phyloP scores from a whole-genome alignment of 2,888 invertebrate genomes.

The Gymnocheta viridis region DNA sequence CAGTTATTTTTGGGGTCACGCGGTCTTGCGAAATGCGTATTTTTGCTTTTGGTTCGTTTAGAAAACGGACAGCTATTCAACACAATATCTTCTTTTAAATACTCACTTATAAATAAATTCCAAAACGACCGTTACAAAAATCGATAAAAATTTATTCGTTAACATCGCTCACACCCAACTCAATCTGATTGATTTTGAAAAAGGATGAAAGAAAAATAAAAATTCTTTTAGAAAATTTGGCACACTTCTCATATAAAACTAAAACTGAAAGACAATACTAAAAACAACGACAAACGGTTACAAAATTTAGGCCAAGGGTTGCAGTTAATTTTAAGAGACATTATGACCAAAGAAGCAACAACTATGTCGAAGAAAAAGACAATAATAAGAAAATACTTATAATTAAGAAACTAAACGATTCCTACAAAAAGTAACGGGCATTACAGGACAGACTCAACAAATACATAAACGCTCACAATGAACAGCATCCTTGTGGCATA shows the following conservation, averaged over 20 bases:
- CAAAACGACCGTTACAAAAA: slow-evolving; percentile 27
- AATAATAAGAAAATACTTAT: not conserved
- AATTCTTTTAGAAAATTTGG: slow-evolving; percentile 35
- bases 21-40: no score
- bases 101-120: not conserved
- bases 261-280: not conserved
- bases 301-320: slow-evolving; percentile 34
- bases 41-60: no score
- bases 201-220: slow-evolving; percentile 22
- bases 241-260: slow-evolving; percentile 62
- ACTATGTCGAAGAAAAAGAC: not conserved
- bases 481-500: slow-evolving; percentile 20
- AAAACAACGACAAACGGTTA: slow-evolving; percentile 13
- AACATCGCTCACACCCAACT: not conserved
- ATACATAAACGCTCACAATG: not conserved
- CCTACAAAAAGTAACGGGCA: slow-evolving; percentile 64
- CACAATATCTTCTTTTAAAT: no score
- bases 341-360: not conserved
- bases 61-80: no score
- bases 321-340: slow-evolving; percentile 50
- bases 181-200: not conserved
- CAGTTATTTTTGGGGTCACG: no score
- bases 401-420: slow-evolving; percentile 8
- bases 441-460: slow-evolving; percentile 34
- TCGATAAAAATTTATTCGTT: not conserved